Base-by-base conservation (phyloP, 2,888 invertebrate genomes). In the Magallana nippona region DNA sequence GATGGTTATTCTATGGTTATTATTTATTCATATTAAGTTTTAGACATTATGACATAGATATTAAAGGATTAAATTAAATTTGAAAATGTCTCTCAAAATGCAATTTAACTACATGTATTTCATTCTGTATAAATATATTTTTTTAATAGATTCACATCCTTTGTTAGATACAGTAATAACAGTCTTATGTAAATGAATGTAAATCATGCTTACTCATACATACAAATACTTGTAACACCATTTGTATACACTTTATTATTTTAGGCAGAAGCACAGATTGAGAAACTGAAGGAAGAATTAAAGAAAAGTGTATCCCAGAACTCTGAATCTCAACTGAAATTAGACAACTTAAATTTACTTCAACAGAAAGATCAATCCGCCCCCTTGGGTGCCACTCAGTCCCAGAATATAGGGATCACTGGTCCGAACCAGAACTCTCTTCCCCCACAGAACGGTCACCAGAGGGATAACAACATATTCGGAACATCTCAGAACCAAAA, bases 191-290 rank as follows among this genome's bases (percentile, higher is more conserved):
- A 1, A 44, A n/a, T n/a, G n/a, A n/a, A 44, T 44, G 44, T 8
- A 44, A 44, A 44, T 8, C 44, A 44, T 44, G 44, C 44, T 44
- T 44, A 44, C 10, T 10, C 44, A 44, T 44, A 8, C 44, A 44
- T 44, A 44, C 8, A 8, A 44, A 44, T 5, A 5, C 44, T 44
- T 44, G 5, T 44, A 8, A 44, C 44, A 44, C 44, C 44, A 44
- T 44, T 44, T 44, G 44, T 44, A 0, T 44, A 10, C 5, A 44
- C 44, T 44, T 44, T 44, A 79, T 79, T 10, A 11, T 80, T 80
- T 58, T 55, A 81, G 81, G 62, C 63, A 22, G 81, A 63, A 62
- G 63, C 62, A 62, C 81, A 81, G 81, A 62, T 81, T 55, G 63
- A 81, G 57, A 44, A 63, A 19, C 62, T 63, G 19, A 62, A 62